Base-by-base conservation (phyloP, 1,140 invertebrate species). In the Drosophila nigrodunni region DNA sequence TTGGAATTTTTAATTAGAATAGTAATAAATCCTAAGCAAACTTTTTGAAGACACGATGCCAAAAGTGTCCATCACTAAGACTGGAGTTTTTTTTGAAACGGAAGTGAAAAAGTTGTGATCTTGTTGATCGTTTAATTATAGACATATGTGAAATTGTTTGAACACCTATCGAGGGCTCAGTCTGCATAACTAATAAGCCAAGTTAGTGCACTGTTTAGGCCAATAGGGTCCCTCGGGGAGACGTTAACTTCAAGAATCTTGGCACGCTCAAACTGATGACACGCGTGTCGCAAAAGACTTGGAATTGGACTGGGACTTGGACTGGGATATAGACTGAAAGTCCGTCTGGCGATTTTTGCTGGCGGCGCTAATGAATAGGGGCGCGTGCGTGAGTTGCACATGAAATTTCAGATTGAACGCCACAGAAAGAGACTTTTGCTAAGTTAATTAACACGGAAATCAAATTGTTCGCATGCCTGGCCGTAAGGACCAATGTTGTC, bases 401-500 rank as follows among this genome's bases (percentile, higher is more conserved):
- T 70, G 80, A 89, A 89, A 80, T 75, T 57, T 43, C 5, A 11
- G 39, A 62, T 15, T 35, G 52, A 44, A 54, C 47, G 66, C 80
- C 70, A 21, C 71, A 68, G 72, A 21, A 71, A 68, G 72, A 78
- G 77, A 43, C 41, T 80, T 82, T 87, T 77, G 82, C 82, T 89
- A 89, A 89, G 85, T 89, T 89, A 89, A 89, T 89, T 89, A 89
- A 89, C 85, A 89, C 85, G 78, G 81, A 89, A 89, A 89, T 85
- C 86, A 79, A 89, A 89, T 89, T 77, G 75, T 76, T 89, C 81
- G 86, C 78, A 78, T 89, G 86, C 85, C 83, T 70, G 8, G 49
- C 60, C 54, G 55, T 44, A 49, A 43, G 50, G n/a, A 43, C 65
- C 34, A 67, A 6, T 30, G 25, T 30, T 30, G 25, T 30, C 25